phyloP scores from a whole-genome alignment of 2,888 invertebrate species.

The Trichopoda pennipes region DNA sequence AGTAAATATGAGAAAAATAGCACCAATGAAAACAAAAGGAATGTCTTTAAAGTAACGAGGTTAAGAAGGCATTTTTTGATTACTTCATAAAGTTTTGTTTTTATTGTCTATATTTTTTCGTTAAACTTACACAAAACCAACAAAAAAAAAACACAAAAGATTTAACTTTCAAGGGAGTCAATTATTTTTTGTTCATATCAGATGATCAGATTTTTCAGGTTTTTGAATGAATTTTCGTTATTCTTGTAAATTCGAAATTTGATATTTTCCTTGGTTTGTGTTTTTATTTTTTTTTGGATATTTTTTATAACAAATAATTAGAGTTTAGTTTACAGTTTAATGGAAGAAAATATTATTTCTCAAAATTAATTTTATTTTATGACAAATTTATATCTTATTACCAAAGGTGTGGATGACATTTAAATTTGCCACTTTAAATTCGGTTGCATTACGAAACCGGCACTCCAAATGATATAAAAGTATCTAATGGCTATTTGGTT shows the following conservation, averaged over 20 bases:
- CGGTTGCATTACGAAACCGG: not conserved
- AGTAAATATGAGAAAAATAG: not conserved
- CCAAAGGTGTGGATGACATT: constrained; percentile 17
- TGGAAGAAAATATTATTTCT: constrained; percentile 9
- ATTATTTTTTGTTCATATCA: constrained; percentile 20
- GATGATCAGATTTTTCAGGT: not conserved
- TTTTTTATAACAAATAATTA: constrained; percentile 28
- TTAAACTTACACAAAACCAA: constrained; percentile 10
- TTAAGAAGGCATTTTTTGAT: constrained; percentile 42
- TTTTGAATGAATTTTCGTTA: constrained; percentile 25
- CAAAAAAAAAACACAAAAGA: not conserved
- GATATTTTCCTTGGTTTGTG: constrained; percentile 31
- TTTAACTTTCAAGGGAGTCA: constrained; percentile 54
- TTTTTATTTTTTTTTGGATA: too few relatives aligned
- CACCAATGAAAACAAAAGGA: constrained; percentile 49
- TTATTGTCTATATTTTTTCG: not conserved
- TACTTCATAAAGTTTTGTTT: constrained; percentile 23
- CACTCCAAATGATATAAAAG: constrained; percentile 1
- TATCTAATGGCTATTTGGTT: not conserved
- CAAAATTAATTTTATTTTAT: not conserved
- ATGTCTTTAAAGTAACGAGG: constrained; percentile 40
- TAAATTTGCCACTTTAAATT: constrained; percentile 21
- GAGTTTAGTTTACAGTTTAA: constrained; percentile 16
- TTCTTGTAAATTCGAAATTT: constrained; percentile 8
- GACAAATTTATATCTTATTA: constrained; percentile 17